Evolutionary conservation across 2,797 vertebrate species (phyloP).

Genomic region (Anguilla pacifica): DNA sequence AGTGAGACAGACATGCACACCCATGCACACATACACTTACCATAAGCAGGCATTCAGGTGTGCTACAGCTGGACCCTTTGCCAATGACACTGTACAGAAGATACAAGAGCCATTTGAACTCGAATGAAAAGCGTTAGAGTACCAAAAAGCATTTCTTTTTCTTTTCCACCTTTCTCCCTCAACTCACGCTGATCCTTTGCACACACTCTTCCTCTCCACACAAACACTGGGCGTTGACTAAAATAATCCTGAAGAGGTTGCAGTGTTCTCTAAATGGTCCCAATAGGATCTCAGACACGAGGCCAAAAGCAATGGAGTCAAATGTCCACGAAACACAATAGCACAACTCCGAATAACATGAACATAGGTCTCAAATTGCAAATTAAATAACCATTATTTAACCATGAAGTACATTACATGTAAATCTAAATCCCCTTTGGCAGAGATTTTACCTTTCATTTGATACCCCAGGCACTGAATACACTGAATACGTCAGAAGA

Average conservation of each 20-base stretch:
- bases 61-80: neutral
- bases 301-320: neutral
- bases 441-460: neutral
- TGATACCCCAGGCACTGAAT: neutral
- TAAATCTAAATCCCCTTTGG: neutral
- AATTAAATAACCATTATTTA: neutral
- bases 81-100: neutral
- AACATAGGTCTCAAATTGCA: neutral
- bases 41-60: neutral
- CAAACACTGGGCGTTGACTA: neutral
- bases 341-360: too few relatives aligned
- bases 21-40: neutral
- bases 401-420: neutral
- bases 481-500: neutral
- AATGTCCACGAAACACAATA: neutral
- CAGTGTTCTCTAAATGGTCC: neutral
- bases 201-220: neutral
- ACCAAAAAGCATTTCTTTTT: neutral
- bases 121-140: neutral
- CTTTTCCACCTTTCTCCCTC: neutral
- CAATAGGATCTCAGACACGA: neutral
- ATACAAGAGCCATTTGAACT: neutral
- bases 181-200: neutral
- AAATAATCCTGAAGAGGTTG: neutral
- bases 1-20: neutral